phyloP scores from a whole-genome alignment of 2,888 invertebrate genomes.

The Fragum fragum region DNA sequence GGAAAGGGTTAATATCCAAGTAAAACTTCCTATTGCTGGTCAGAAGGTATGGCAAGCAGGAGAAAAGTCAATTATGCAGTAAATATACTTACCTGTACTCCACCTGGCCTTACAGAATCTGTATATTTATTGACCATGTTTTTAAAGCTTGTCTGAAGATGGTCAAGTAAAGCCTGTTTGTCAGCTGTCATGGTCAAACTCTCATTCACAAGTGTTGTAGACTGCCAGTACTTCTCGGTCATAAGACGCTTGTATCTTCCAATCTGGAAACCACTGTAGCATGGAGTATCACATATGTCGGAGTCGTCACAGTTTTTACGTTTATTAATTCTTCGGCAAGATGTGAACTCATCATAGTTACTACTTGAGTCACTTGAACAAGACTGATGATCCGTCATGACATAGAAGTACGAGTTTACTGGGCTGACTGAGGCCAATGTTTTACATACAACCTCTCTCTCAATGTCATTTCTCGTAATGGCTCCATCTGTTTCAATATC shows the following conservation, averaged over 20 bases:
- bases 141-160: constrained; percentile 51
- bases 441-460: constrained; percentile 61
- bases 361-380: constrained; percentile 57
- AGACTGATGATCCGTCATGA: constrained; percentile 52
- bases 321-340: constrained; percentile 61
- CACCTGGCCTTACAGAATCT: constrained; percentile 30
- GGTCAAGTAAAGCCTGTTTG: constrained; percentile 60
- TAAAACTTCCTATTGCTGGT: too few species aligned
- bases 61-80: too few species aligned
- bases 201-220: constrained; percentile 33
- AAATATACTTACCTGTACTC: too few species aligned
- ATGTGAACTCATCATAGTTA: constrained; percentile 65
- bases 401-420: constrained; percentile 57
- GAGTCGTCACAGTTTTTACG: constrained; percentile 60
- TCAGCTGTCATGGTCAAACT: constrained; percentile 56
- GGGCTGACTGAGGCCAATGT: constrained; percentile 55
- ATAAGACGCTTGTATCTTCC: constrained; percentile 55
- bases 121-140: constrained; percentile 61
- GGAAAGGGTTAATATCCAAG: too few species aligned
- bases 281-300: constrained; percentile 37
- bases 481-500: constrained; percentile 51
- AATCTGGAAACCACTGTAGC: constrained; percentile 41
- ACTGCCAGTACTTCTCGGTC: constrained; percentile 61
- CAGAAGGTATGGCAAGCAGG: too few species aligned
- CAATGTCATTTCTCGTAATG: constrained; percentile 61